phyloP scores from a whole-genome alignment of 2,113 vertebrate genomes.

The Pagrus major region DNA sequence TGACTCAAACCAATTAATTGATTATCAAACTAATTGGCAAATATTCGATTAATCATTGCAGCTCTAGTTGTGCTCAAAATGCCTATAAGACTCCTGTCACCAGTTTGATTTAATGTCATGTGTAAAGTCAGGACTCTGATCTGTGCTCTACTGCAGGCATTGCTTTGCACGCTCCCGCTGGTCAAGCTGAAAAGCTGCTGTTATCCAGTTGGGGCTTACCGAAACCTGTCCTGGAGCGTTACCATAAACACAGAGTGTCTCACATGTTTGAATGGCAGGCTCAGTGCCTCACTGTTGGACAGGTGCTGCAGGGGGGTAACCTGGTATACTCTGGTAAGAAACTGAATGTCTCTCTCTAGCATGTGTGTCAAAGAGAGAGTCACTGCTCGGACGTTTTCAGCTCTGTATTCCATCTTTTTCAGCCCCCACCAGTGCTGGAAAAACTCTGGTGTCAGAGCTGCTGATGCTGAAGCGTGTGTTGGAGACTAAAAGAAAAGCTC shows the following conservation, averaged over 20 bases:
- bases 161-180: conserved; percentile 83
- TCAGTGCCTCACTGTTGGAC: conserved; percentile 92
- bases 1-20: too few species aligned
- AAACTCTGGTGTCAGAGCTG: conserved; percentile 96
- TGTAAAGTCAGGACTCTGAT: conserved; percentile 6
- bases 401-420: conserved; percentile 18
- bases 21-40: too few species aligned
- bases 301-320: conserved; percentile 93
- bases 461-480: conserved; percentile 94
- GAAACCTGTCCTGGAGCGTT: conserved; percentile 89
- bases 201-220: conserved; percentile 96
- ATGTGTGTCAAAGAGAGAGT: neutral
- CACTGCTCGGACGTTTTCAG: neutral
- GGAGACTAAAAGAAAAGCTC: conserved; percentile 93
- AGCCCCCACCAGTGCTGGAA: conserved; percentile 98
- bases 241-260: conserved; percentile 89
- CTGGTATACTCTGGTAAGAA: conserved; percentile 94
- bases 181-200: conserved; percentile 88
- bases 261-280: conserved; percentile 99
- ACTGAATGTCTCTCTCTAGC: neutral
- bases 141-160: conserved; percentile 74
- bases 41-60: too few species aligned
- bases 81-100: neutral
- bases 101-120: neutral
- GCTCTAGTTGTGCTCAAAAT: neutral